A percentile compares a stretch with the other conserved stretches of the same genome.
These are phyloP conservation scores for Epinotia demarniana DNA, from an alignment of 2,888 invertebrate genomes.

Conservation along the genomic window DNA sequence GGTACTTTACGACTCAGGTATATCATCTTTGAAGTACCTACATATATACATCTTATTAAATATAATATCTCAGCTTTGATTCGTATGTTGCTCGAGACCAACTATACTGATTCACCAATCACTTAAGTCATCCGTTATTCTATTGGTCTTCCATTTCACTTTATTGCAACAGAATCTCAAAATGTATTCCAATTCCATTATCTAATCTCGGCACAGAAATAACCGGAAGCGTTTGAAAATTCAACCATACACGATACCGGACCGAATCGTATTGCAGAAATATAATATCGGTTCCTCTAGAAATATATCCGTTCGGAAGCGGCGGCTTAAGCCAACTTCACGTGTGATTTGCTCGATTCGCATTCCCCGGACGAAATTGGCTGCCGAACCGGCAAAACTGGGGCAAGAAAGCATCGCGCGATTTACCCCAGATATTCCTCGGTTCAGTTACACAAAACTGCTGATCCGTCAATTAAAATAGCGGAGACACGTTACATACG, in stretches of 20 bases:
- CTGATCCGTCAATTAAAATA: conserved; percentile 38
- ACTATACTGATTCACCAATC: not conserved
- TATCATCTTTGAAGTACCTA: too few relatives aligned
- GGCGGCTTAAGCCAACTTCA: conserved; percentile 69
- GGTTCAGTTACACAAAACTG: conserved; percentile 34
- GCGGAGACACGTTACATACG: conserved; percentile 45
- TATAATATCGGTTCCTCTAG: conserved; percentile 70
- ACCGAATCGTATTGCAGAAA: conserved; percentile 56
- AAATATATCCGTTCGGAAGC: conserved; percentile 70
- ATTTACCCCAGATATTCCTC: conserved; percentile 60
- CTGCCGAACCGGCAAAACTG: conserved; percentile 79
- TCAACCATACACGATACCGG: conserved; percentile 34
- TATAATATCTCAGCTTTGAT: not conserved
- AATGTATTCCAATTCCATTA: conserved; percentile 31
- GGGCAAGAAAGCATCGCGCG: conserved; percentile 73
- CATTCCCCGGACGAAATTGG: conserved; percentile 73
- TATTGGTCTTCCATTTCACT: conserved; percentile 4
- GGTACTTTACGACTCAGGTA: too few relatives aligned
- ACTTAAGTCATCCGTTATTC: not conserved
- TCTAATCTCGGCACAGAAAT: conserved; percentile 28
- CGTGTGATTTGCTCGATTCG: conserved; percentile 68
- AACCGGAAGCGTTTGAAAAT: conserved; percentile 28
- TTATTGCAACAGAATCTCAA: conserved; percentile 12
- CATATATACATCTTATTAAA: not conserved
- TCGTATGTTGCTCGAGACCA: not conserved